phyloP scores from a whole-genome alignment of 2,113 vertebrate genomes.

The Ceyx melanurus region DNA sequence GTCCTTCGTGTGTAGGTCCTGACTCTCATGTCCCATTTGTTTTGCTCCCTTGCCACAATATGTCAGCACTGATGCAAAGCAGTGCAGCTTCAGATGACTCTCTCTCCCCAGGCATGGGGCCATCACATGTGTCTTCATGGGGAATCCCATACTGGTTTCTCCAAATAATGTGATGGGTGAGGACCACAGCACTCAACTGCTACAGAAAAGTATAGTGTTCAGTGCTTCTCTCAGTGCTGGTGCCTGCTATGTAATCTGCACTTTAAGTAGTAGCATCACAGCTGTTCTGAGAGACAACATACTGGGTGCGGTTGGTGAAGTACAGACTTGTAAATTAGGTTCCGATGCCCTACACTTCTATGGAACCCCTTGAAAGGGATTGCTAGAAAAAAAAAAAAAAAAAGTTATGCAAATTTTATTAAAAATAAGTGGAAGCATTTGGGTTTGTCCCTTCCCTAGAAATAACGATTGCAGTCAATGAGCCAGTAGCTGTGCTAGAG shows the following conservation, averaged over 20 bases:
- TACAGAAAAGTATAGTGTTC: background rate
- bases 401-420: background rate
- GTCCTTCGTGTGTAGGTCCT: background rate
- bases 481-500: background rate
- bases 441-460: background rate
- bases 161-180: background rate
- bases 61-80: background rate
- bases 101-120: background rate
- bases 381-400: background rate
- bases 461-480: background rate
- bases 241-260: background rate
- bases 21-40: background rate
- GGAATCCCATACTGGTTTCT: background rate
- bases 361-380: background rate
- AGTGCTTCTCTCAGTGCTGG: background rate
- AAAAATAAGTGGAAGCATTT: background rate
- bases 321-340: background rate
- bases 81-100: background rate
- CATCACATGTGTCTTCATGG: rapidly evolving
- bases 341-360: background rate
- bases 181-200: background rate
- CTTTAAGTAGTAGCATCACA: background rate
- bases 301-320: background rate
- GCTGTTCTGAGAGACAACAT: background rate
- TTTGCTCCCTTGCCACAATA: background rate